Base-by-base conservation (phyloP, 1,140 invertebrate species). In the Diprion similis region DNA sequence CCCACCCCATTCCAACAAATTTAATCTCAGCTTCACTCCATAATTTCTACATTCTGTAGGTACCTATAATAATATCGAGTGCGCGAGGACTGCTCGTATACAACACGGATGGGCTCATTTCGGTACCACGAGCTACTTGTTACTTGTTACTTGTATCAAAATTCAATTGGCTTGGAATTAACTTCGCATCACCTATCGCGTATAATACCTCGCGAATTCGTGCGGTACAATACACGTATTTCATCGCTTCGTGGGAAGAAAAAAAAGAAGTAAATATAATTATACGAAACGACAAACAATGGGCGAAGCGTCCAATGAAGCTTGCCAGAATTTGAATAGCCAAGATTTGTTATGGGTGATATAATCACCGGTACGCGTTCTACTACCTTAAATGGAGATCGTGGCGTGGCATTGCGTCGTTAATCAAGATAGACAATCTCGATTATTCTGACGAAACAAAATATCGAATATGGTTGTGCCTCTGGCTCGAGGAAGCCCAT, bases 1-100 rank as follows among this genome's bases (percentile, higher is more conserved):
- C 51, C 68, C 46, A 70, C 65, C 59, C 73, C 65, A 18, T 68
- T 19, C 15, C 66, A 19, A 19, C 6, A 68, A 19, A 68, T 68
- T 68, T 68, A 68, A 19, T 68, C 37, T 18, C 37, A 68, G 18
- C 37, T 24, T 18, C 59, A 45, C 66, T 19, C 18, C 66, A 19
- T 68, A 9, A 15, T 64, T 17, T 64, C 59, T 15, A 64, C 59
- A 15, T 15, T 17, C 4, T 15, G 59, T 17, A n/a, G n/a, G n/a
- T n/a, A 64, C 59, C 17, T 15, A 15, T 64, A 18, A 1, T 64
- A 64, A 15, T 17, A 64, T 15, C 17, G 17, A 64, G 13, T 3
- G 59, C n/a, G n/a, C n/a, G n/a, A n/a, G n/a, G n/a, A n/a, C 8
- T 64, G 59, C 59, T 15, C 17, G 1, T 64, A 64, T 7, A 18